Base-by-base conservation (phyloP, 1,140 invertebrate species). In the Saxidomus purpurata region DNA sequence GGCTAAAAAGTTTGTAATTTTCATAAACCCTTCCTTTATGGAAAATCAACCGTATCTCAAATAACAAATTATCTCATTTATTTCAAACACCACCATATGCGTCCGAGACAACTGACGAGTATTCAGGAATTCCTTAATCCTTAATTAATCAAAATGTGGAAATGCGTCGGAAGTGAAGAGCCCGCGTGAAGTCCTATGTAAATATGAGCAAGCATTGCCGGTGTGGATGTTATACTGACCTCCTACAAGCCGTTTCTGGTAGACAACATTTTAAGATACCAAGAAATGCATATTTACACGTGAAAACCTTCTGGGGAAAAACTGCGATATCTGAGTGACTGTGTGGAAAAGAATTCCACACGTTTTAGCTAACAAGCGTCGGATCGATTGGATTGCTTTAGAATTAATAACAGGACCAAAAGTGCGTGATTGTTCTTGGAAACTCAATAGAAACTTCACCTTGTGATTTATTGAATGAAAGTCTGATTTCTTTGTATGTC, bases 61-160 rank as follows among this genome's bases (percentile, higher is more conserved):
- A 63, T 63, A 8, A 25, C 25, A 28, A 63, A 63, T 63, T 63
- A 63, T 63, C 25, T 28, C 59, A 63, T 71, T 40, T 71, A 71
- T 40, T 49, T 13, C 71, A 76, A 76, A 49, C 71, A 76, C 11
- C 13, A 76, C 71, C 71, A 76, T 76, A 76, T 76, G 71, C 25
- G 71, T 47, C 22, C 25, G 9, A 9, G 71, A 76, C 71, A 49
- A 76, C 71, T 15, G 40, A 1, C n/a, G 9, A 47, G 13, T 43
- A 15, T 25, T 25, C 15, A 9, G 38, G 71, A 47, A 43, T 47
- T 43, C 40, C 25, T 11, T 47, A 40, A 76, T 28, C 40, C 38
- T 47, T 25, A 0, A 49, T 43, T 47, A 76, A 76, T 43, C 71
- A 76, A 49, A 49, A 6, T 25, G 40, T 15, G 4, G 25, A 63